phyloP scores from a whole-genome alignment of 2,888 invertebrate species.

The Netelia virgata region DNA sequence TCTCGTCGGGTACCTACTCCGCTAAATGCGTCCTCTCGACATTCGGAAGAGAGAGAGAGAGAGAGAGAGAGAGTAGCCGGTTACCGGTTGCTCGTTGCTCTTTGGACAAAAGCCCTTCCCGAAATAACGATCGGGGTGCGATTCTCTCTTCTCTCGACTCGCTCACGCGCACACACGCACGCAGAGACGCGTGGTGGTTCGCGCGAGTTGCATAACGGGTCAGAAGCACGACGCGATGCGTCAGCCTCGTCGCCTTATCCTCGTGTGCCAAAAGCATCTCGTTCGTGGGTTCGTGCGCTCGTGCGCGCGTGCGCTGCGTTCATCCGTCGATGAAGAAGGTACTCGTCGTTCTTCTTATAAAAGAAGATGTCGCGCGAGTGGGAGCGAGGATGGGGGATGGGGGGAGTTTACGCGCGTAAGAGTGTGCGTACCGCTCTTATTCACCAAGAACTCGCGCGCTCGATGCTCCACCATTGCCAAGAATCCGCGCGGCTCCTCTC shows the following conservation, averaged over 20 bases:
- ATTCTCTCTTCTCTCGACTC: constrained; percentile 50
- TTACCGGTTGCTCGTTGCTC: constrained; percentile 27
- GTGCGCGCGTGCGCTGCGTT: no score
- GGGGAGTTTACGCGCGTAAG: no score
- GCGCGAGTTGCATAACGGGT: constrained; percentile 74
- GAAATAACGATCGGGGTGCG: constrained; percentile 73
- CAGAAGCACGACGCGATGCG: neutral
- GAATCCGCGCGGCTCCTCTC: constrained; percentile 50
- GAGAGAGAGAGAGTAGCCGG: no score
- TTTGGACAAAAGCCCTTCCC: constrained; percentile 68
- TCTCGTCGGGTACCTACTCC: neutral
- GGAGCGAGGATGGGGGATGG: no score
- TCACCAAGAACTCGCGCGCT: constrained; percentile 14
- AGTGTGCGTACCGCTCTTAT: neutral
- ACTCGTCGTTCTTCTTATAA: no score
- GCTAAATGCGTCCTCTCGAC: constrained; percentile 58
- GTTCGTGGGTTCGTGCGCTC: neutral
- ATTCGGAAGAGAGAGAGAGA: constrained; percentile 28
- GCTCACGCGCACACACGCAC: neutral
- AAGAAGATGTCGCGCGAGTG: no score
- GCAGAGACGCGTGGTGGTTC: constrained; percentile 47
- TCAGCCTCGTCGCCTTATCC: neutral
- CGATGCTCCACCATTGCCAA: constrained; percentile 40
- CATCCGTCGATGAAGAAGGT: no score
- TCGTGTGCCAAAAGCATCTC: neutral